Conservation (phyloP, 2,113 vertebrate species). For the Nerophis lumbriciformis region DNA sequence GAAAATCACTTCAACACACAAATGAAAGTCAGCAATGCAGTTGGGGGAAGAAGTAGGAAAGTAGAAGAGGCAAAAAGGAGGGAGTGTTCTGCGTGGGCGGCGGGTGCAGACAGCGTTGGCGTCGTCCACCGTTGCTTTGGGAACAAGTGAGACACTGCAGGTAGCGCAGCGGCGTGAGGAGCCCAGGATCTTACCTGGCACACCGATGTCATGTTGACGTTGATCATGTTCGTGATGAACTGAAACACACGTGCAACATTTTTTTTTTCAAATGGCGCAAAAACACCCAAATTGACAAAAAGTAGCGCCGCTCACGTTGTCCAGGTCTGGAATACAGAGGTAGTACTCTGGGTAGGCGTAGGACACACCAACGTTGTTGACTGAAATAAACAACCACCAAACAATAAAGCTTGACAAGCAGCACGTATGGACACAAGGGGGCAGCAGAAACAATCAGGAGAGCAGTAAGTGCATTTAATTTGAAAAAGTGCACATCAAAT, state of each 20-base stretch:
- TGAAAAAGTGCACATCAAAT: background rate
- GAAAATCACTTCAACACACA: no score
- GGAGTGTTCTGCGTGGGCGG: constrained; percentile 63
- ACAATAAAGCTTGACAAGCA: background rate
- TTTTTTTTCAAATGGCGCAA: constrained; percentile 21
- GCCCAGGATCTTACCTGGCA: constrained; percentile 78
- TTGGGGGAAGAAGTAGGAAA: constrained; percentile 11
- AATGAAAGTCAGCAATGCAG: background rate
- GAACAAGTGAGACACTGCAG: constrained; percentile 68
- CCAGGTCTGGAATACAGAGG: constrained; percentile 83
- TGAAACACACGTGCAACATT: constrained; percentile 59
- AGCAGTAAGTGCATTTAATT: constrained; percentile 18
- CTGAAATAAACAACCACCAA: constrained; percentile 62
- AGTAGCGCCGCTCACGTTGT: constrained; percentile 74
- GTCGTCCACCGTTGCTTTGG: constrained; percentile 72
- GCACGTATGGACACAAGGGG: constrained; percentile 39
- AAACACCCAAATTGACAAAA: background rate
- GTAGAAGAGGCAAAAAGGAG: constrained; percentile 22
- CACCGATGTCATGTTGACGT: constrained; percentile 82
- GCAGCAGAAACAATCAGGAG: constrained; percentile 46
- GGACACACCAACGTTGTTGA: constrained; percentile 91
- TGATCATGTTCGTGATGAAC: constrained; percentile 82
- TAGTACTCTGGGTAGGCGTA: constrained; percentile 91
- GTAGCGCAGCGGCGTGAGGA: constrained; percentile 25
- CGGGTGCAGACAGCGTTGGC: constrained; percentile 68